Evolutionary conservation across 2,888 invertebrate genomes (phyloP).

Genomic region (Acrobasis suavella): DNA sequence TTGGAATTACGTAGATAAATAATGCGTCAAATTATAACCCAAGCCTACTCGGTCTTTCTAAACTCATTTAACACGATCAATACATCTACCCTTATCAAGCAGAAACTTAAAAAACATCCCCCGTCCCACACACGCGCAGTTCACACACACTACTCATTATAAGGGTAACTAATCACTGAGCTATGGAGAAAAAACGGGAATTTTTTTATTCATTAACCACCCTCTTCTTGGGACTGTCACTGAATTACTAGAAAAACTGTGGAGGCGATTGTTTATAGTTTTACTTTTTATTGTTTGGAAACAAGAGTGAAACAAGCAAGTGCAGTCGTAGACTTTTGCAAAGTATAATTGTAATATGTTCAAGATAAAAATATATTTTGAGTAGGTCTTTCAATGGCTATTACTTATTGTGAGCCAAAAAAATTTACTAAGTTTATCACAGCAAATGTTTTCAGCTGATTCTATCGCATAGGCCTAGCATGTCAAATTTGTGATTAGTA

Average conservation of each 20-base stretch:
- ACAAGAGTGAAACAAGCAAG: not conserved
- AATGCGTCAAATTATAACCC: not conserved
- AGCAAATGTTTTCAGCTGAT: no score
- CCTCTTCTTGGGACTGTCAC: slow-evolving; percentile 73
- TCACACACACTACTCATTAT: slow-evolving; percentile 74
- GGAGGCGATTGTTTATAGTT: slow-evolving; percentile 37
- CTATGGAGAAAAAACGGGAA: slow-evolving; percentile 73
- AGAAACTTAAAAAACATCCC: slow-evolving; percentile 57
- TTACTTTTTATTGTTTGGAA: not conserved
- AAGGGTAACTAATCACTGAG: slow-evolving; percentile 82
- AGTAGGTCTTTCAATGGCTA: no score
- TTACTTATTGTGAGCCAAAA: no score
- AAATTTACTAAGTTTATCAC: no score
- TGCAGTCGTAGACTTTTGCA: not conserved
- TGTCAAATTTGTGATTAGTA: no score
- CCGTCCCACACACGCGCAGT: slow-evolving; percentile 44
- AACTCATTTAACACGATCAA: slow-evolving; percentile 44
- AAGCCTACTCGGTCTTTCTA: not conserved
- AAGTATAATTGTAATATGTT: no score
- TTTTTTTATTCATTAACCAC: slow-evolving; percentile 83
- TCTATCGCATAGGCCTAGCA: no score
- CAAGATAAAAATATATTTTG: no score
- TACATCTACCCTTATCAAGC: slow-evolving; percentile 72
- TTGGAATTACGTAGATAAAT: not conserved
- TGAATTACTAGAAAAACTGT: slow-evolving; percentile 43